Percentiles rank a stretch among this genome's conserved stretches.
Conservation (phyloP, 2,888 invertebrate genomes). For the Gastracanthus pulcherrimus region DNA sequence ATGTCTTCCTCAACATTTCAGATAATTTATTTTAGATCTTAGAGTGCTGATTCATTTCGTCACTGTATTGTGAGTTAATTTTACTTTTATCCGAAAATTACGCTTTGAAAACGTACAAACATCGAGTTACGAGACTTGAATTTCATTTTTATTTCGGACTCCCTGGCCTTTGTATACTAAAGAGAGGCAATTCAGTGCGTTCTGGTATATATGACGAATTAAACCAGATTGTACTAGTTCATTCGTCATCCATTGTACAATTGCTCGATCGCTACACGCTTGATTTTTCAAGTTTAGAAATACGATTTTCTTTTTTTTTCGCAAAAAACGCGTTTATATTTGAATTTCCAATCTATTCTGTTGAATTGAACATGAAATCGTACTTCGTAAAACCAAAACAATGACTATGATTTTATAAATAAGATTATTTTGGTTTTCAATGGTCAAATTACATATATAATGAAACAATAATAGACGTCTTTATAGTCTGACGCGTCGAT, state of each 20-base stretch:
- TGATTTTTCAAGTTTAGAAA: constrained; percentile 13
- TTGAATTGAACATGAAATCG: too few species aligned
- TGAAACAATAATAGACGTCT: too few species aligned
- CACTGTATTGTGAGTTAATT: background rate
- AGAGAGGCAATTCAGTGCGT: background rate
- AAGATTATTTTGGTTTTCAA: too few species aligned
- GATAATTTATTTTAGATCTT: too few species aligned
- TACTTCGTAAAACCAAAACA: too few species aligned
- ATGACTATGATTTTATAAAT: too few species aligned
- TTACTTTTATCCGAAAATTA: background rate
- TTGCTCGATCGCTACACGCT: background rate
- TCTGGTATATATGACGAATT: background rate
- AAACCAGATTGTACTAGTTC: constrained; percentile 26
- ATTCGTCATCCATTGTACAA: background rate
- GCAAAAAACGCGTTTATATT: background rate
- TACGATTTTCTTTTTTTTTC: background rate
- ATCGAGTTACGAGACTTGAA: too few species aligned
- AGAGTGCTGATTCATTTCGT: background rate
- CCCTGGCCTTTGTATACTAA: background rate
- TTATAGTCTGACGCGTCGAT: too few species aligned
- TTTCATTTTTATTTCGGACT: constrained; percentile 16
- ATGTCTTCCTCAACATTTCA: too few species aligned
- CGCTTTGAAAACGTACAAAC: background rate
- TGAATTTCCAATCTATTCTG: background rate
- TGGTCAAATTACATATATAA: too few species aligned